Evolutionary conservation across 1,140 invertebrate species (phyloP).

Genomic region (Orius insidiosus): DNA sequence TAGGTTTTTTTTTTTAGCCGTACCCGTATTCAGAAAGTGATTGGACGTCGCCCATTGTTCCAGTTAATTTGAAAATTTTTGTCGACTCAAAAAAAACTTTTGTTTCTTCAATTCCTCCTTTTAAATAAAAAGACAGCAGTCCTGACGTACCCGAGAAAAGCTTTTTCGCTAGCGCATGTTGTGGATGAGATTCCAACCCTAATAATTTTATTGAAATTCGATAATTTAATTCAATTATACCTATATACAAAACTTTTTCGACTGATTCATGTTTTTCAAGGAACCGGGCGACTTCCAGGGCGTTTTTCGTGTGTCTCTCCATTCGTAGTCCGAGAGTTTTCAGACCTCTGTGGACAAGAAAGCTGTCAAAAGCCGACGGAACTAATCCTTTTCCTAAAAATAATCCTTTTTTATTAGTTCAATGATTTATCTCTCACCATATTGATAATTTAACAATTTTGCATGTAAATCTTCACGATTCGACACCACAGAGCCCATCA

Average conservation of each 20-base stretch:
- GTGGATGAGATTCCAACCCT: not conserved
- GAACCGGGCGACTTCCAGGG: constrained; percentile 56
- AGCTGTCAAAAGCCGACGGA: constrained; percentile 94
- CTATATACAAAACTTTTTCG: constrained; percentile 69
- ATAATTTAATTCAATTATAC: constrained; percentile 29
- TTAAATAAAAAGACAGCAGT: not conserved
- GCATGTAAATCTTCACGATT: constrained; percentile 54
- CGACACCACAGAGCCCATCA: constrained; percentile 81
- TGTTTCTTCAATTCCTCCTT: not conserved
- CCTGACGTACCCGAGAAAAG: not conserved
- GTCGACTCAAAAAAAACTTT: not conserved
- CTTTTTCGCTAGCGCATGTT: not conserved
- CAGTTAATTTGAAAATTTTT: too few relatives aligned
- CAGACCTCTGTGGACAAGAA: constrained; percentile 78
- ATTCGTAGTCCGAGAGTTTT: constrained; percentile 88
- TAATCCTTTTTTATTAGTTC: constrained; percentile 3
- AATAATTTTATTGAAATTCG: too few relatives aligned
- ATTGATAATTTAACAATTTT: constrained; percentile 72
- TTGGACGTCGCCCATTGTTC: too few relatives aligned
- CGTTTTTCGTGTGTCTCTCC: constrained; percentile 70
- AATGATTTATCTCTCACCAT: constrained; percentile 41
- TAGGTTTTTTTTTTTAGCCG: too few relatives aligned
- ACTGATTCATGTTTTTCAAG: constrained; percentile 62
- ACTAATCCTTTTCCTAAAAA: constrained; percentile 46
- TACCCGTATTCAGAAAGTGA: too few relatives aligned